Conservation (phyloP, 2,797 vertebrate genomes). For the Melanogrammus aeglefinus region DNA sequence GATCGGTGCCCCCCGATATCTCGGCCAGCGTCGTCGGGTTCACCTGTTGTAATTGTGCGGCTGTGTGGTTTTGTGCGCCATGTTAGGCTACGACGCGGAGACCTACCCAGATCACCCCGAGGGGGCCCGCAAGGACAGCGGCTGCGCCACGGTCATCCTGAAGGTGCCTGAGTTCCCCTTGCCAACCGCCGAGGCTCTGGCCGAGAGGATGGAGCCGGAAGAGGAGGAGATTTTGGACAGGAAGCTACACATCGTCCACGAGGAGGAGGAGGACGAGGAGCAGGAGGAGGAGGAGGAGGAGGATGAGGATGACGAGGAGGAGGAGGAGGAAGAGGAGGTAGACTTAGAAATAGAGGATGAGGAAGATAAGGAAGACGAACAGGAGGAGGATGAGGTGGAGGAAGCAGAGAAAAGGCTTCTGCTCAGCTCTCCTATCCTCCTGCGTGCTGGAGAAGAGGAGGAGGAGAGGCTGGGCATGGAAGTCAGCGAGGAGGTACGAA, state of each 20-base stretch:
- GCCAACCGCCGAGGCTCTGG: conserved; percentile 88
- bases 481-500: conserved; percentile 45
- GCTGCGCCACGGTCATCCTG: conserved; percentile 53
- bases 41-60: background rate
- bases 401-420: conserved; percentile 58
- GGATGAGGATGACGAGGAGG: conserved; percentile 41
- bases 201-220: conserved; percentile 84
- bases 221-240: conserved; percentile 57
- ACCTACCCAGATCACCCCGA: conserved; percentile 80
- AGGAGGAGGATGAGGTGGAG: conserved; percentile 74
- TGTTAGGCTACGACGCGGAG: conserved; percentile 90
- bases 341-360: conserved; percentile 21
- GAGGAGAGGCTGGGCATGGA: conserved; percentile 44
- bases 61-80: background rate
- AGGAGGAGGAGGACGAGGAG: conserved; percentile 57
- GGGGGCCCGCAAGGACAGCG: conserved; percentile 36
- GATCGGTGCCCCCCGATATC: background rate
- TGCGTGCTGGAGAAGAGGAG: conserved; percentile 32
- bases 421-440: conserved; percentile 36
- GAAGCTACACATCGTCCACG: conserved; percentile 55
- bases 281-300: conserved; percentile 26
- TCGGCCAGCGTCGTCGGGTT: background rate
- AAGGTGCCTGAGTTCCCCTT: conserved; percentile 68
- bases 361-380: conserved; percentile 57
- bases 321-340: conserved; percentile 54